Conservation (phyloP, 37 sponge, comb jelly and placozoan genomes). For the Aphrocallistes beatrix region DNA sequence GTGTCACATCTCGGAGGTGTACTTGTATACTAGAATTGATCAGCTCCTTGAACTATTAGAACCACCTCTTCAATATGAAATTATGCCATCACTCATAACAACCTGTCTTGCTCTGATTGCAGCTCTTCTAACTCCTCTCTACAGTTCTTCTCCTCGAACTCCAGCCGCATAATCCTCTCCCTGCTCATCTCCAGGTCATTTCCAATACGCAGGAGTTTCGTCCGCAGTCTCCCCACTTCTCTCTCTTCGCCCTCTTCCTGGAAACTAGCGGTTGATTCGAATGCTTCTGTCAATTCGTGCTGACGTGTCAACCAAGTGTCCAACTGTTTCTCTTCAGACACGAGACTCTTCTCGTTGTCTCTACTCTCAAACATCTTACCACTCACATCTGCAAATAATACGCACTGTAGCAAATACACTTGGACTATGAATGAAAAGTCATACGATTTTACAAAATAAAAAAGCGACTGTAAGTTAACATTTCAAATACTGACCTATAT, state of each 20-base stretch:
- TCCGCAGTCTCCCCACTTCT: not conserved
- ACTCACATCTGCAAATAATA: not conserved
- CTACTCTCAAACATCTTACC: not conserved
- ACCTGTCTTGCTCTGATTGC: not conserved
- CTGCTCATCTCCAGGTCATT: conserved; percentile 8
- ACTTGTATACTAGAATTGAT: no score
- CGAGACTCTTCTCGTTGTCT: not conserved
- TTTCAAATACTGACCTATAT: not conserved
- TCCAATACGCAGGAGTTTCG: not conserved
- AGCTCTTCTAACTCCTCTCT: conserved; percentile 4
- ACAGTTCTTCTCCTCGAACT: not conserved
- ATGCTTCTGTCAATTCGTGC: not conserved
- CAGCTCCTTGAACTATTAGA: no score
- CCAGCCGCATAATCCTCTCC: not conserved
- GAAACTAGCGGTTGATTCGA: not conserved
- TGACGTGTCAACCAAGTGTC: not conserved
- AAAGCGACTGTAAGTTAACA: no score
- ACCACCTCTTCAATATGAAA: no score
- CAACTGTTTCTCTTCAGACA: not conserved
- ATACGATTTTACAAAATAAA: no score
- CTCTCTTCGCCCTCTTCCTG: not conserved
- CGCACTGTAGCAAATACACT: no score
- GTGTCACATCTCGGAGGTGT: no score
- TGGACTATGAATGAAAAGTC: no score
- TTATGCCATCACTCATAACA: no score